phyloP scores from a whole-genome alignment of 2,888 invertebrate species.

The Folsomia candida region DNA sequence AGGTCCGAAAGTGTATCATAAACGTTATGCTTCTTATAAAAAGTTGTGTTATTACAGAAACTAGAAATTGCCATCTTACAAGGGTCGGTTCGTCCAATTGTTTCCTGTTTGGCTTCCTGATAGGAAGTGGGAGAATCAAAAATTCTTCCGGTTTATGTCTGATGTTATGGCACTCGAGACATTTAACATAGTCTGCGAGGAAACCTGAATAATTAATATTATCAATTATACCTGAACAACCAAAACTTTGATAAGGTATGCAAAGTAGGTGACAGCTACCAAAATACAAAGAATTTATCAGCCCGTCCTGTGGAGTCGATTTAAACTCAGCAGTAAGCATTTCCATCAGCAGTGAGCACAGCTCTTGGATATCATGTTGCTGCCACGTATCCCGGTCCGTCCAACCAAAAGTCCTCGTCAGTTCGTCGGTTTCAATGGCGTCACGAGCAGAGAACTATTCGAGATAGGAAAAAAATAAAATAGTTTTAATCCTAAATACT shows the following conservation, averaged over 20 bases:
- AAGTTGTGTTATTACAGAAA: no score
- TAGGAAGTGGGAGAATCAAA: slow-evolving; percentile 80
- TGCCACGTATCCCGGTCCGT: slow-evolving; percentile 85
- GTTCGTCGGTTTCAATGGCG: slow-evolving; percentile 80
- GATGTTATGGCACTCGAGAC: slow-evolving; percentile 74
- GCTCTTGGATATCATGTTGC: slow-evolving; percentile 87
- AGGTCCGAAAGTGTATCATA: neutral
- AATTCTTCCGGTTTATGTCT: neutral
- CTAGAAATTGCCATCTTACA: slow-evolving; percentile 55
- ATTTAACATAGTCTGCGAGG: slow-evolving; percentile 74
- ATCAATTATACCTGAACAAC: no score
- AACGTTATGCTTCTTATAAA: no score
- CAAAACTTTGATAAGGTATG: neutral
- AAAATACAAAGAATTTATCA: slow-evolving; percentile 77
- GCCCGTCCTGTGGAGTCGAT: slow-evolving; percentile 74
- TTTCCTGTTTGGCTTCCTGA: slow-evolving; percentile 69
- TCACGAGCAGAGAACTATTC: slow-evolving; percentile 71
- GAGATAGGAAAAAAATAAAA: slow-evolving; percentile 10
- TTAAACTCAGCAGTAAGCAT: slow-evolving; percentile 80
- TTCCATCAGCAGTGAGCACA: slow-evolving; percentile 87
- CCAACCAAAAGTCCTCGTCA: slow-evolving; percentile 88
- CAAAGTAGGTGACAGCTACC: slow-evolving; percentile 34
- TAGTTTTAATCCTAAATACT: neutral
- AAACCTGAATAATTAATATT: no score
- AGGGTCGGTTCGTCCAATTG: slow-evolving; percentile 60